Evolutionary conservation across 2,888 invertebrate genomes (phyloP).

Genomic region (Catocala sponsa): DNA sequence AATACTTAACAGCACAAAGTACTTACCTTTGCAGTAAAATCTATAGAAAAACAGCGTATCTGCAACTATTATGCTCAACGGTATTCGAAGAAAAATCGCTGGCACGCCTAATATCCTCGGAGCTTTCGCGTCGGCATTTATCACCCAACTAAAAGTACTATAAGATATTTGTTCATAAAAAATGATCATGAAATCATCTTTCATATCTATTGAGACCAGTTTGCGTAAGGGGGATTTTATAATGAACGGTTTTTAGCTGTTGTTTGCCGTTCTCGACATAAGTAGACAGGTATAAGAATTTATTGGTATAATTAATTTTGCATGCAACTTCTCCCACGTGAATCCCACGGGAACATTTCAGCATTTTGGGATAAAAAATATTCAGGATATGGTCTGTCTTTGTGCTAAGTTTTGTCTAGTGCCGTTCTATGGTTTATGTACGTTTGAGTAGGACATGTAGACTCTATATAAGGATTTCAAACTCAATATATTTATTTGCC

Average conservation of each 20-base stretch:
- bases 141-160: conserved; percentile 35
- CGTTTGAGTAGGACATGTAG: no score
- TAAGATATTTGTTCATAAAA: conserved; percentile 40
- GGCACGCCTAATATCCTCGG: conserved; percentile 27
- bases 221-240: background rate
- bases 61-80: conserved; percentile 27
- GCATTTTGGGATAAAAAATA: no score
- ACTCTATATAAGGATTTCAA: no score
- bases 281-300: no score
- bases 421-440: no score
- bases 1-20: background rate
- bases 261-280: no score
- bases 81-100: conserved; percentile 40
- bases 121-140: conserved; percentile 35
- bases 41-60: conserved; percentile 11
- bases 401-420: no score
- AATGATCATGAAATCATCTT: conserved; percentile 34
- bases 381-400: no score
- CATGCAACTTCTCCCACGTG: no score
- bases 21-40: background rate
- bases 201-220: conserved; percentile 22
- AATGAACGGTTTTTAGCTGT: background rate
- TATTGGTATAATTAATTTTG: no score
- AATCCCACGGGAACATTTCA: no score
- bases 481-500: no score